Evolutionary conservation across 1,140 invertebrate genomes (phyloP).

Genomic region (Aricia agestis): DNA sequence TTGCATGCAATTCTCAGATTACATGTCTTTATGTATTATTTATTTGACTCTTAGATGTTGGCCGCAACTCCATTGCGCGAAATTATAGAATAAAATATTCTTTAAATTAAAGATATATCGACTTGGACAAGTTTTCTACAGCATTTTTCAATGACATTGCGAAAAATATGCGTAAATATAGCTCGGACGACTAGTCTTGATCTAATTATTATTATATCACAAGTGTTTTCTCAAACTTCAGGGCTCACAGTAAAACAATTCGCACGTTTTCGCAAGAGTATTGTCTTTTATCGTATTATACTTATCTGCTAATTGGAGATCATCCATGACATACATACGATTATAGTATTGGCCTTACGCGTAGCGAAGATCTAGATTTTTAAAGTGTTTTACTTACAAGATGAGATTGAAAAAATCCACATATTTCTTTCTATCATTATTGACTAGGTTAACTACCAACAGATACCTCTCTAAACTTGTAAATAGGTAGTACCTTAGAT

Average conservation of each 20-base stretch:
- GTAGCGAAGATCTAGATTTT: background rate
- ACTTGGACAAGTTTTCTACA: too few relatives aligned
- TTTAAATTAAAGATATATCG: too few relatives aligned
- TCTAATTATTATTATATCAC: slow-evolving; percentile 16
- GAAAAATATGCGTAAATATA: background rate
- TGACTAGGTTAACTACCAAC: too few relatives aligned
- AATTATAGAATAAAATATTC: too few relatives aligned
- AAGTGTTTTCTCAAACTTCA: slow-evolving; percentile 1
- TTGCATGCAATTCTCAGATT: background rate
- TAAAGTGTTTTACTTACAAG: background rate
- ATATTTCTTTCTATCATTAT: too few relatives aligned
- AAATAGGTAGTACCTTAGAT: too few relatives aligned
- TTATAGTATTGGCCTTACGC: background rate
- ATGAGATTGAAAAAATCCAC: too few relatives aligned
- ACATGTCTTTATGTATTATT: background rate
- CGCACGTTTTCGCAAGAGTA: slow-evolving; percentile 13
- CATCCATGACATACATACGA: background rate
- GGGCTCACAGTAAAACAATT: background rate
- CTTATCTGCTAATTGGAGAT: background rate
- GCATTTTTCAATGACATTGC: too few relatives aligned
- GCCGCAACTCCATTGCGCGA: too few relatives aligned
- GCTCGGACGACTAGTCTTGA: background rate
- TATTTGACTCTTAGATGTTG: too few relatives aligned
- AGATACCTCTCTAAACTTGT: too few relatives aligned
- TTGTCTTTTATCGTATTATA: slow-evolving; percentile 2